Evolutionary conservation across 2,797 vertebrate genomes (phyloP), one percentile per base, ranked within the genome.

Genomic region (Myiotriccus ornatus): DNA sequence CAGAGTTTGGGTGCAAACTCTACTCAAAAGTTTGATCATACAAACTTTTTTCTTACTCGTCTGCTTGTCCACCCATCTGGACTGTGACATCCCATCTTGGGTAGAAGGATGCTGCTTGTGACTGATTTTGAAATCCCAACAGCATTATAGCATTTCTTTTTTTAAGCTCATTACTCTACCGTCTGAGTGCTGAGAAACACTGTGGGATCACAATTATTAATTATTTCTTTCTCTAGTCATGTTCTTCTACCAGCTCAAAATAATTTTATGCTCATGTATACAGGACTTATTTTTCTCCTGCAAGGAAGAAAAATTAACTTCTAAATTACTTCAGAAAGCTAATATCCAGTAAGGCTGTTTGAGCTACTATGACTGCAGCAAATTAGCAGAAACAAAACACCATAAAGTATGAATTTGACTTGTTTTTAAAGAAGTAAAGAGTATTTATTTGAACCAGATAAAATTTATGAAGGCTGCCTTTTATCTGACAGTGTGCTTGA

Each of bases 371-470:
- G 8, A 84, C 80, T 76, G 32, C 63, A 89, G 63, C 12, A 93
- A 96, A 94, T 93, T 87, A 91, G 52, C 21, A 88, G 63, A 90
- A 95, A 94, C 30, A 71, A 69, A 93, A 30, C 24, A 71, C 21
- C 2, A 1, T 69, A 62, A 92, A 79, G 86, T 46, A 76, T 4
- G 15, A 73, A 34, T 49, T 59, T 70, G 41, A 88, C 22, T 76
- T 59, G 10, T 14, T 84, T 93, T 91, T 59, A 52, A 88, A 85
- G 52, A 70, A 74, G 23, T 47, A 57, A 73, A 53, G 14, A 76
- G 27, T 81, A 84, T 70, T 84, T 83, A 53, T 73, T 49, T 84
- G 35, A 81, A 78, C 19, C 11, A 82, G 53, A 57, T 8, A 41
- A 7, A 90, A 77, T 68, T 83, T 46, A 34, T 43, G 15, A 53